phyloP scores from a whole-genome alignment of 1,140 invertebrate genomes.

The Atta cephalotes region DNA sequence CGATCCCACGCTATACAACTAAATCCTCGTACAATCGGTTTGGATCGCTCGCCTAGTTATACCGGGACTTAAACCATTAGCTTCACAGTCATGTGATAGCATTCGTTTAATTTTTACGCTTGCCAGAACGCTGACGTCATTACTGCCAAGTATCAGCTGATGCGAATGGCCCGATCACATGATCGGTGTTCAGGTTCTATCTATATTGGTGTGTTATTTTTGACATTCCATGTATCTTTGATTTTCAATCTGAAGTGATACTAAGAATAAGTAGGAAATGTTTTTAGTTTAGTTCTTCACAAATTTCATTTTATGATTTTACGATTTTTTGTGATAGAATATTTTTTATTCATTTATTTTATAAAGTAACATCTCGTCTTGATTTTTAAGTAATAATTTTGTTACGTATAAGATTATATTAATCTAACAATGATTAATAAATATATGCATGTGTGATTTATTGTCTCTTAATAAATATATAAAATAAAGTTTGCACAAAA shows the following conservation, averaged over 20 bases:
- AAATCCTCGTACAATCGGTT: slow-evolving; percentile 55
- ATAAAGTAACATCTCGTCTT: background rate
- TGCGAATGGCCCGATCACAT: background rate
- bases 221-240: background rate
- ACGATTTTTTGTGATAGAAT: background rate
- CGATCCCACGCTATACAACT: slow-evolving; percentile 72
- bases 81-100: slow-evolving; percentile 48
- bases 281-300: background rate
- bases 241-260: background rate
- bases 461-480: background rate
- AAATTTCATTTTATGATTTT: background rate
- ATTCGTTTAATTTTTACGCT: slow-evolving; percentile 58
- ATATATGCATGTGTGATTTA: too few relatives aligned
- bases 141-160: slow-evolving; percentile 54
- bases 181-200: background rate
- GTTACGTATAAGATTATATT: background rate
- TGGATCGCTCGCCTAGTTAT: slow-evolving; percentile 48
- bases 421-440: background rate
- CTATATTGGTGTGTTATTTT: background rate
- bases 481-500: background rate
- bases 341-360: background rate
- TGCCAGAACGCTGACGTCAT: slow-evolving; percentile 20
- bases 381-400: background rate
- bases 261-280: background rate
- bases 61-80: slow-evolving; percentile 62